phyloP scores from a whole-genome alignment of 2,113 vertebrate species.

The Neotoma lepida region DNA sequence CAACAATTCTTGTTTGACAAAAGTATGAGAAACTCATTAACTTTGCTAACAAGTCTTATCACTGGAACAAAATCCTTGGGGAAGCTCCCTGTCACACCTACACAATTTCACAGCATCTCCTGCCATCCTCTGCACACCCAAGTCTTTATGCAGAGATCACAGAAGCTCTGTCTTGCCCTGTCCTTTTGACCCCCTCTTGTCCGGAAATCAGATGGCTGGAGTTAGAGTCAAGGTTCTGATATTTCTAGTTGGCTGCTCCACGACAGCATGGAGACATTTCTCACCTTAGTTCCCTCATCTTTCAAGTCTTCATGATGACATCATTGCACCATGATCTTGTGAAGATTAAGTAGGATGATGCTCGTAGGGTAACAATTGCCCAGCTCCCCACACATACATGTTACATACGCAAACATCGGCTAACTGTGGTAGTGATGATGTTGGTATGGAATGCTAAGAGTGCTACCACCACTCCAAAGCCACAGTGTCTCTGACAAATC shows the following conservation, averaged over 20 bases:
- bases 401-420: neutral
- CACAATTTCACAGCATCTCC: neutral
- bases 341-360: neutral
- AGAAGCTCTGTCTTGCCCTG: neutral
- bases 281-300: neutral
- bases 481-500: neutral
- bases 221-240: neutral
- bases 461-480: neutral
- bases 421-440: neutral
- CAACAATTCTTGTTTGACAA: neutral
- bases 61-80: neutral
- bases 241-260: conserved; percentile 28
- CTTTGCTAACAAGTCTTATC: neutral
- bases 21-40: neutral
- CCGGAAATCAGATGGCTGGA: neutral
- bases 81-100: neutral
- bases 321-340: neutral
- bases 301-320: conserved; percentile 2
- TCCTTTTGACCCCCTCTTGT: no score
- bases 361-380: neutral
- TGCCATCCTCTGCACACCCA: neutral
- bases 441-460: neutral
- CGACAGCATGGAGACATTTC: neutral
- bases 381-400: neutral
- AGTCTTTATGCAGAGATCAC: neutral